phyloP scores from a whole-genome alignment of 2,888 invertebrate species.

The Perithous albicinctus region DNA sequence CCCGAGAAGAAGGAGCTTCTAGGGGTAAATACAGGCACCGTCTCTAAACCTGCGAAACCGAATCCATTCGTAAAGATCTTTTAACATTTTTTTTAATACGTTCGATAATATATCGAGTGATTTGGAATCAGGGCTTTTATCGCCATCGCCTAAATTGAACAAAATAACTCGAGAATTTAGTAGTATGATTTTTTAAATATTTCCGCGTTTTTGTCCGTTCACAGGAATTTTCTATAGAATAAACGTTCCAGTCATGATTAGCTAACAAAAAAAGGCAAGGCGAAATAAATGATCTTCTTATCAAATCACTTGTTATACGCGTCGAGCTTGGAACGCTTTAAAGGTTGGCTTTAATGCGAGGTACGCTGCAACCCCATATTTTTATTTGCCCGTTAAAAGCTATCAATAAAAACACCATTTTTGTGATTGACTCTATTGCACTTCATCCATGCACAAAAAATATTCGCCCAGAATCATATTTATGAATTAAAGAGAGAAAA shows the following conservation, averaged over 20 bases:
- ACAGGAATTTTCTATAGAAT: no score
- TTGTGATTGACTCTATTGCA: neutral
- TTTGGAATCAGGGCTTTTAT: conserved; percentile 22
- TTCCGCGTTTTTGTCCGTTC: no score
- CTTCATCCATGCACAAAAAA: neutral
- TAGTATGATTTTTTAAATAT: no score
- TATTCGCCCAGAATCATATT: neutral
- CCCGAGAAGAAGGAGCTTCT: conserved; percentile 84
- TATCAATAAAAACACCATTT: neutral
- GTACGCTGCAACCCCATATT: conserved; percentile 11
- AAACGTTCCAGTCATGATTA: no score
- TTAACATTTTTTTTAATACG: conserved; percentile 71
- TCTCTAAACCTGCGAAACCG: conserved; percentile 83
- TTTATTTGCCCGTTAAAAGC: neutral
- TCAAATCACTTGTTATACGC: conserved; percentile 43
- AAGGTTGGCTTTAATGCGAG: conserved; percentile 49
- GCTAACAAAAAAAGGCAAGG: neutral
- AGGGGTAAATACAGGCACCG: conserved; percentile 84
- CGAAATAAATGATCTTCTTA: neutral
- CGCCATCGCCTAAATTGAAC: neutral
- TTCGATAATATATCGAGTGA: conserved; percentile 39
- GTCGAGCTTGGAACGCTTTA: conserved; percentile 56
- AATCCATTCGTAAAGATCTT: conserved; percentile 84
- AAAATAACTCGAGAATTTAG: neutral
- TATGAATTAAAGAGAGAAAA: neutral